phyloP scores from a whole-genome alignment of 2,797 vertebrate species.

The Aldrovandia affinis region DNA sequence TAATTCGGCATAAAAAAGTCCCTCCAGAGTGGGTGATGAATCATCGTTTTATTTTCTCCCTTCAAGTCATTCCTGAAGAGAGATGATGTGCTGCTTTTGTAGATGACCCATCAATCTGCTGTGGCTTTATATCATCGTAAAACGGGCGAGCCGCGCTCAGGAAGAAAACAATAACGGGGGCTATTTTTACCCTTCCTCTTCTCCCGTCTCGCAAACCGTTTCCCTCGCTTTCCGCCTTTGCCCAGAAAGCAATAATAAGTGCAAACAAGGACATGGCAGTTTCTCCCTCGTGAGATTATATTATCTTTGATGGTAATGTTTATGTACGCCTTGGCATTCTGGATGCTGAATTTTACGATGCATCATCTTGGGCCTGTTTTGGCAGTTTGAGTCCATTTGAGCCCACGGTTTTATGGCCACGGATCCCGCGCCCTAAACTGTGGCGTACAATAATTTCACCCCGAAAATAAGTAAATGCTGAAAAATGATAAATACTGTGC shows the following conservation, averaged over 20 bases:
- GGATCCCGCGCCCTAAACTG: not conserved
- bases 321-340: not conserved
- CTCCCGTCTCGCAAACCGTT: not conserved
- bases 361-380: not conserved
- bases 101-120: constrained; percentile 41
- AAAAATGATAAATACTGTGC: not conserved
- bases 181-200: not conserved
- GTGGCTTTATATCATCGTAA: constrained; percentile 34
- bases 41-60: constrained; percentile 40
- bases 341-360: not conserved
- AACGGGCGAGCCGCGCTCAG: not conserved
- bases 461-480: no score
- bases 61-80: not conserved
- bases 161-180: not conserved
- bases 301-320: not conserved
- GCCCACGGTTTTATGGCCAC: not conserved
- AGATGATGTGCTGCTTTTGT: constrained; percentile 38
- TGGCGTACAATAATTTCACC: not conserved
- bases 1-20: constrained; percentile 32
- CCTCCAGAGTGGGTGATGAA: constrained; percentile 23
- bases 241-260: not conserved
- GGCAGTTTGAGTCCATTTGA: not conserved
- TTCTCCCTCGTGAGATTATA: not conserved
- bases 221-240: constrained; percentile 13
- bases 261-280: constrained; percentile 29